phyloP scores from a whole-genome alignment of 2,888 invertebrate genomes.

The Hipparchia sbordonii region DNA sequence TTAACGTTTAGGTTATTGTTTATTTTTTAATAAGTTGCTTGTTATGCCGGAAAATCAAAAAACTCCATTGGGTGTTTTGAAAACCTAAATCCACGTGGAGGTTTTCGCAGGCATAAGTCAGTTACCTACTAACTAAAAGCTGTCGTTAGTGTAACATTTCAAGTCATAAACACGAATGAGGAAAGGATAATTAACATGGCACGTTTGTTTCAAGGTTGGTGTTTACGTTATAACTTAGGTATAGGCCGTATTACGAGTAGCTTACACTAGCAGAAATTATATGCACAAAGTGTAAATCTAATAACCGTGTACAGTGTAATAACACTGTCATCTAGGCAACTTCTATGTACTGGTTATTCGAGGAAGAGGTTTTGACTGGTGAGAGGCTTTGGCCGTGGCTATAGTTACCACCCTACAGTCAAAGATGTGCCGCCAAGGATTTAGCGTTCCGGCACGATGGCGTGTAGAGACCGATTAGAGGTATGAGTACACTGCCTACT shows the following conservation, averaged over 20 bases:
- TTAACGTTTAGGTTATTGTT: too few species aligned
- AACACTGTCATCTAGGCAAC: too few species aligned
- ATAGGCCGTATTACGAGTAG: background rate
- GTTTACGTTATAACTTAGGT: slow-evolving; percentile 14
- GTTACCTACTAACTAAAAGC: background rate
- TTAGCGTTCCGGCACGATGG: too few species aligned
- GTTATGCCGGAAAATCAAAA: background rate
- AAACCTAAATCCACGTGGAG: too few species aligned
- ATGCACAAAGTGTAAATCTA: background rate
- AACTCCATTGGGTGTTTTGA: too few species aligned
- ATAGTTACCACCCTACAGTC: too few species aligned
- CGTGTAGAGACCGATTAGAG: too few species aligned
- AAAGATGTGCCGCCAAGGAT: too few species aligned
- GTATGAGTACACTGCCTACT: too few species aligned
- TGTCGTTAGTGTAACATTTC: background rate
- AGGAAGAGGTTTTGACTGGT: too few species aligned
- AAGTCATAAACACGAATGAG: slow-evolving; percentile 16
- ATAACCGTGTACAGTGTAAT: background rate
- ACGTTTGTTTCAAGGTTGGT: slow-evolving; percentile 30
- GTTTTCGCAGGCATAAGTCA: background rate
- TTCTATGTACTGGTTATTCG: too few species aligned
- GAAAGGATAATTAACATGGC: slow-evolving; percentile 31
- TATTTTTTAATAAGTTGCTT: background rate
- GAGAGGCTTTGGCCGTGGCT: too few species aligned
- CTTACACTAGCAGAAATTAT: slow-evolving; percentile 4